Conservation (phyloP, 2,888 invertebrate species). For the Scaptomyza tumidula region DNA sequence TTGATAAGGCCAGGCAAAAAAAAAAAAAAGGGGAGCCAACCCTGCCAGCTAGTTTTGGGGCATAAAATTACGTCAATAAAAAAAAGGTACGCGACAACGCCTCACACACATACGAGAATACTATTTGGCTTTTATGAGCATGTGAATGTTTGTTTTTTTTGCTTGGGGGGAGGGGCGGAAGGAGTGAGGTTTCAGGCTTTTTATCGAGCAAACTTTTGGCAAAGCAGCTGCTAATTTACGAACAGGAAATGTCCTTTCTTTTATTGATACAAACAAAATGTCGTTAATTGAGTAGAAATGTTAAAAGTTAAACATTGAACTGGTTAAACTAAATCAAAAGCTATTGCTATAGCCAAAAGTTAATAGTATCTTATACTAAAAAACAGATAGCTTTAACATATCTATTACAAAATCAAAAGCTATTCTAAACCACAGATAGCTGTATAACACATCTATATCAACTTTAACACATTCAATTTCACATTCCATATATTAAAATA, state of each 20-base stretch:
- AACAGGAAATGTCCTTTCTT: not conserved
- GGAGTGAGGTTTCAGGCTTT: slow-evolving; percentile 36
- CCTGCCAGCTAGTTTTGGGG: slow-evolving; percentile 58
- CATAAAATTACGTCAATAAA: slow-evolving; percentile 74
- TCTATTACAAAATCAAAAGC: not conserved
- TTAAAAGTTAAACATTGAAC: no score
- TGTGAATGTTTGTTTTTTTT: slow-evolving; percentile 26
- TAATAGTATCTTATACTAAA: no score
- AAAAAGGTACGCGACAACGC: slow-evolving; percentile 64
- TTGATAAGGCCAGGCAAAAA: slow-evolving; percentile 50
- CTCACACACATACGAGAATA: slow-evolving; percentile 21
- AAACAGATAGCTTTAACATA: not conserved
- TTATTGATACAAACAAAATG: slow-evolving; percentile 14
- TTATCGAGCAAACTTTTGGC: slow-evolving; percentile 78
- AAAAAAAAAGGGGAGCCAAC: not conserved
- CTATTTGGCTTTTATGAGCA: slow-evolving; percentile 30
- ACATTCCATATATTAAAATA: not conserved
- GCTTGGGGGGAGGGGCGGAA: not conserved
- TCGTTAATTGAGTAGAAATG: slow-evolving; percentile 5
- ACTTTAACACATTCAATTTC: not conserved
- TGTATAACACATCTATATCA: not conserved
- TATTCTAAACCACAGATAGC: no score
- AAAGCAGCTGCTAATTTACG: slow-evolving; percentile 78
- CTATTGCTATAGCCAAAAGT: not conserved
- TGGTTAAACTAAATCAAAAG: not conserved